Evolutionary conservation across 2,888 invertebrate genomes (phyloP), one percentile per base, ranked within the genome.

Genomic region (Barypeithes pellucidus): DNA sequence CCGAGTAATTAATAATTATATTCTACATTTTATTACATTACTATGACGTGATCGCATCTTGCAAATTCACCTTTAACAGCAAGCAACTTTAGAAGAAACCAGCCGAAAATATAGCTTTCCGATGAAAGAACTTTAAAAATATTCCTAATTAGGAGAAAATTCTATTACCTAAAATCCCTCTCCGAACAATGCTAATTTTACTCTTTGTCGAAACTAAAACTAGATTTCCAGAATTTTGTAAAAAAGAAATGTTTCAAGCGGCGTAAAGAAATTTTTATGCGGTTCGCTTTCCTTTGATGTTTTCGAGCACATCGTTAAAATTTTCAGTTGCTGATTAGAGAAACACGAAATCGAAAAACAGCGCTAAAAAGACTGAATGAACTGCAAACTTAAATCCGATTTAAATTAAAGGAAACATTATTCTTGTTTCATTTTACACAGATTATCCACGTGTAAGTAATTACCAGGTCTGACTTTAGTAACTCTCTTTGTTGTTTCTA

Each of bases 271-370:
- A 71, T 66, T 65, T 71, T 50, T 50, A 71, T 71, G 71, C 71
- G 66, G 50, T 47, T 71, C 66, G 24, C 66, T 66, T 66, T 59
- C 47, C 71, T 71, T 71, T 71, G 71, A 71, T 71, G 66, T 71
- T 71, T 71, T 71, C 36, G 66, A 71, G 71, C 43, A 71, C 71
- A 33, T 71, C 71, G 66, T 71, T 71, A 71, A 71, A 66, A 66
- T 66, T 71, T 71, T 66, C 71, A 59, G 66, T 71, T 57, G 71
- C 59, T 71, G 66, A 71, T 71, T 71, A 71, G 60, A 66, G 71
- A 33, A 66, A 70, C 59, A 60, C 18, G 71, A 62, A 41, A 57
- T 50, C 50, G 22, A n/a, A 50, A 50, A 50, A 20, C 22, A n/a
- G 50, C 24, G 7, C 50, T 50, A n/a, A 24, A 24, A n/a, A 50